Conservation (phyloP, 1,140 invertebrate genomes). For the Drosophila miranda region DNA sequence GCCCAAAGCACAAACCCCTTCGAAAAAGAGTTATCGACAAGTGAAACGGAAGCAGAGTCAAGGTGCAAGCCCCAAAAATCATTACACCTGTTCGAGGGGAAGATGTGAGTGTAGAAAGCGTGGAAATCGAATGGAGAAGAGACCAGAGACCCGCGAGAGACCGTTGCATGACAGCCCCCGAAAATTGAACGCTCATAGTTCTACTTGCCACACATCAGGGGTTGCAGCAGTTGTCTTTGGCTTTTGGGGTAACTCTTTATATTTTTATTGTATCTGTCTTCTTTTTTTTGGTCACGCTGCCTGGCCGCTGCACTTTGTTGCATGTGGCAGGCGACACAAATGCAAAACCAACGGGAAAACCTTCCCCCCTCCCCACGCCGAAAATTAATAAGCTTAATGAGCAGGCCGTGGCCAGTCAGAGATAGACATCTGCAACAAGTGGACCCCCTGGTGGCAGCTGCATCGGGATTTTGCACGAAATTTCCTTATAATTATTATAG, state of each 20-base stretch:
- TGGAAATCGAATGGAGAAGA: slow-evolving; percentile 53
- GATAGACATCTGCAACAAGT: slow-evolving; percentile 64
- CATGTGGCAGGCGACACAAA: slow-evolving; percentile 71
- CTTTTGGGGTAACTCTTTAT: slow-evolving; percentile 10
- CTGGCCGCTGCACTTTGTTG: slow-evolving; percentile 48
- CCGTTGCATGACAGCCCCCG: slow-evolving; percentile 10
- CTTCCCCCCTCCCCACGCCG: slow-evolving; percentile 20
- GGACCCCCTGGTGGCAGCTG: slow-evolving; percentile 24
- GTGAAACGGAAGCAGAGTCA: slow-evolving; percentile 76
- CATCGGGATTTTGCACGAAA: slow-evolving; percentile 64
- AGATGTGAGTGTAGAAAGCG: slow-evolving; percentile 75
- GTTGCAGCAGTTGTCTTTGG: slow-evolving; percentile 38
- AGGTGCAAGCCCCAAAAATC: slow-evolving; percentile 75
- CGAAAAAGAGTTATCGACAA: slow-evolving; percentile 58
- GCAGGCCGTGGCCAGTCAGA: slow-evolving; percentile 28
- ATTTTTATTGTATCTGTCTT: slow-evolving; percentile 20
- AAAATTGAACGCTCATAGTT: slow-evolving; percentile 51
- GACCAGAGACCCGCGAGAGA: background rate
- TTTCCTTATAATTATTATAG: slow-evolving; percentile 68
- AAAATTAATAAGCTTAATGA: slow-evolving; percentile 76
- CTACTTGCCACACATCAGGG: slow-evolving; percentile 33
- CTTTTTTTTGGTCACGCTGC: slow-evolving; percentile 54
- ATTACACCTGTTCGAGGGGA: slow-evolving; percentile 70
- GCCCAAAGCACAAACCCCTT: background rate
- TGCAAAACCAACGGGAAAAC: slow-evolving; percentile 42